Base-by-base conservation (phyloP, 2,113 vertebrate species). In the Pelecanoides urinatrix region DNA sequence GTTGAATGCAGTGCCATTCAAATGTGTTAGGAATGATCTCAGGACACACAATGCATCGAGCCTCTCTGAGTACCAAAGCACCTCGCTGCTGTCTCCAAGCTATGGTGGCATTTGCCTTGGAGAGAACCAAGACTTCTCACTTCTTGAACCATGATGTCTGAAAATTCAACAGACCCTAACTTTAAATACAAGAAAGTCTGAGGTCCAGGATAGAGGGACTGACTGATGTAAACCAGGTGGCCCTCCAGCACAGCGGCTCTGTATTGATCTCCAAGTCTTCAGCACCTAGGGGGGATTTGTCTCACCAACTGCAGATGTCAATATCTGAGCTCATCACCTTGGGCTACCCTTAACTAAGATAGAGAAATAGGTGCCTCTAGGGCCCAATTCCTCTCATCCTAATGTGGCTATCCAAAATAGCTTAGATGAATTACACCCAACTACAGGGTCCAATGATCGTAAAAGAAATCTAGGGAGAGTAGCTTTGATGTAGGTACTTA, bases 401-500 rank as follows among this genome's bases (percentile, higher is more conserved):
- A 81, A 75, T 40, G 16, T 29, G 61, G 52, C 30, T 67, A 94
- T 22, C 52, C 82, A 82, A 89, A 96, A 44, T 6, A 91, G 44
- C 40, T 85, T 44, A 75, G 56, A 87, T 47, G 8, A 95, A 92
- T 68, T 85, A 61, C 56, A 78, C 19, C 16, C 59, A 85, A 38
- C 36, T 85, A 52, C 40, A 84, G 56, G 23, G 38, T 56, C 66
- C 49, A 78, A 38, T 29, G 66, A 94, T 82, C 66, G 78, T 63
- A 85, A 96, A 87, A 94, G 30, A 44, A 90, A 94, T 38, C 76
- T 61, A 85, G 53, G 73, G 65, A 95, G n/a, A 91, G 27, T 20
- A 61, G 61, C 76, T 95, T 91, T 92, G 91, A 84, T 81, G 80
- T 71, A 73, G 68, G 68, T 50, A 75, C 25, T 95, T 71, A 55